Base-by-base conservation (phyloP, 2,113 vertebrate species). In the Climacteris rufus region DNA sequence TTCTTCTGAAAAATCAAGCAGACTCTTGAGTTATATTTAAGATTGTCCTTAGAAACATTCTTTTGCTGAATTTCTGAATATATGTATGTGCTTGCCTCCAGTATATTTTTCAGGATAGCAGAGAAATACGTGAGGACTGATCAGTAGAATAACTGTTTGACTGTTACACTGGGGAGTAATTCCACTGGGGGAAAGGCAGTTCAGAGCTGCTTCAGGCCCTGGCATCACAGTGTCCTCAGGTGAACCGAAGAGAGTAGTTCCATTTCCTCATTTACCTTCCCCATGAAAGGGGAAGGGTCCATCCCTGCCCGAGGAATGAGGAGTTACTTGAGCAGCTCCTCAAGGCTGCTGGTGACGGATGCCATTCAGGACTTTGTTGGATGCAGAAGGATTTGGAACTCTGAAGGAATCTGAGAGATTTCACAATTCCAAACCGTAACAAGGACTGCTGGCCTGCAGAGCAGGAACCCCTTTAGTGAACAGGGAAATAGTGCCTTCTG, bases 1-100 rank as follows among this genome's bases (percentile, higher is more conserved):
- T 52, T 90, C 44, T 83, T 83, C 18, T 13, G 17, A 64, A 47
- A 94, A 93, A 94, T 83, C 47, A 80, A 49, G 23, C n/a, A 76
- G 42, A 33, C 13, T 63, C 19, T 57, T 70, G 54, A 81, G 13
- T 63, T 71, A 44, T 44, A 53, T 56, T 83, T 64, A 61, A 68
- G 59, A 63, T 57, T 85, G 21, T 64, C 12, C 13, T 64, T 40
- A 50, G 20, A 61, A 74, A 33, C 1, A 0, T 60, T 18, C 11
- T 4, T 69, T 63, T 65, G 33, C 39, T 83, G 37, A 64, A 44
- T 80, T 82, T 85, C 21, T 53, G 39, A 39, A 66, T 30, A 2
- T 5, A 9, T 25, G 10, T 31, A 11, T 8, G 2, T 83, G 20
- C 11, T 80, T 80, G 19, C 10, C 49, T 81, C 15, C 30, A 35